A percentile compares a stretch with the other conserved stretches of the same genome.
Evolutionary conservation across 2,888 invertebrate species (phyloP).

Genomic region (Sicus ferrugineus): DNA sequence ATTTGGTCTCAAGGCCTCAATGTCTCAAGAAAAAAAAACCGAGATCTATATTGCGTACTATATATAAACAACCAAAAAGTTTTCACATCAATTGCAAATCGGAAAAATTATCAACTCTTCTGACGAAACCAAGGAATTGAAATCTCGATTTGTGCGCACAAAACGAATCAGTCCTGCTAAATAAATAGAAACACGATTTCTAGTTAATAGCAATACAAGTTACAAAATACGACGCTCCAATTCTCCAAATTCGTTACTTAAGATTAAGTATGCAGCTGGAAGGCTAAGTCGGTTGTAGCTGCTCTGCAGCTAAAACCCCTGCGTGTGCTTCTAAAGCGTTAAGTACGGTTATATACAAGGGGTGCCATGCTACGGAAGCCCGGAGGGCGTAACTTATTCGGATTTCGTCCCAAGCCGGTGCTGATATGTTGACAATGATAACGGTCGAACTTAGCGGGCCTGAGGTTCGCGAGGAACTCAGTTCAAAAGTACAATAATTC

Average conservation of each 20-base stretch:
- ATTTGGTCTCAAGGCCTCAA: no score
- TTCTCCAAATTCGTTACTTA: slow-evolving; percentile 5
- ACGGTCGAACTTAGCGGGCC: slow-evolving; percentile 2
- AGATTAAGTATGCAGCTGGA: slow-evolving; percentile 13
- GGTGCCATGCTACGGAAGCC: background rate
- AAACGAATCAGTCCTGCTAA: slow-evolving; percentile 41
- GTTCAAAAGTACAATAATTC: background rate
- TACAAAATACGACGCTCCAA: slow-evolving; percentile 37
- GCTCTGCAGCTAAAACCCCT: no score
- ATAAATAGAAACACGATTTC: slow-evolving; percentile 54
- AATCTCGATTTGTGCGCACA: slow-evolving; percentile 47
- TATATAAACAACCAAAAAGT: slow-evolving; percentile 22
- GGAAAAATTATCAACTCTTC: slow-evolving; percentile 50
- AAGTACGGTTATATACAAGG: slow-evolving; percentile 4
- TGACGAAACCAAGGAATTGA: slow-evolving; percentile 52
- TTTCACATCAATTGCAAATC: slow-evolving; percentile 10
- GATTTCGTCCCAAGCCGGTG: background rate
- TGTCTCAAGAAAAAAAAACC: slow-evolving; percentile 24
- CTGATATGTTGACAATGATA: slow-evolving; percentile 32
- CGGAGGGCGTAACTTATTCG: background rate
- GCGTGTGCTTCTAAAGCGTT: no score
- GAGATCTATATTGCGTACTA: slow-evolving; percentile 10
- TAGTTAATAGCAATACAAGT: slow-evolving; percentile 54
- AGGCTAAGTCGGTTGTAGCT: no score
- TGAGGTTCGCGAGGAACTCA: background rate